A percentile compares a stretch with the other conserved stretches of the same genome.
These are phyloP conservation scores for Listrodromus nycthemerus DNA, from an alignment of 2,888 invertebrate species.

Conservation along the genomic window DNA sequence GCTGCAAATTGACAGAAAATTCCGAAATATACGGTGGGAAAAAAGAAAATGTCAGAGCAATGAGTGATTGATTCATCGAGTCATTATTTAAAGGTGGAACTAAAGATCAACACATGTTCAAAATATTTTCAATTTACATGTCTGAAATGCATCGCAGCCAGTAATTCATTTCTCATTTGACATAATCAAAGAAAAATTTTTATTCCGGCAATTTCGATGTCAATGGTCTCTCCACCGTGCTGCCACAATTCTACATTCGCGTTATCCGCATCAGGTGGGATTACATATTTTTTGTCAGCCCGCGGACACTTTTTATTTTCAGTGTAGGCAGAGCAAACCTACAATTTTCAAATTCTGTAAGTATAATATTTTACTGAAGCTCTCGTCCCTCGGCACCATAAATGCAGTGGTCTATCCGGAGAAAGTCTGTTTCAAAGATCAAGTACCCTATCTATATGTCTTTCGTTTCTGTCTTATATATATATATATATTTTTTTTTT, in stretches of 20 bases:
- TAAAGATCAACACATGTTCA: too few species aligned
- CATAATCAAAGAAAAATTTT: neutral
- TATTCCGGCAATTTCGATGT: neutral
- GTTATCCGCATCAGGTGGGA: neutral
- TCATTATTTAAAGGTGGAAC: neutral
- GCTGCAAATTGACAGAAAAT: neutral
- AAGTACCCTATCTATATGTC: slow-evolving; percentile 35
- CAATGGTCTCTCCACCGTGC: neutral
- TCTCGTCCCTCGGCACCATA: neutral
- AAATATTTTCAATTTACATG: neutral
- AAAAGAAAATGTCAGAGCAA: neutral
- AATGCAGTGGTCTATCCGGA: neutral
- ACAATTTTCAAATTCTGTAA: neutral
- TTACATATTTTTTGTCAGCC: neutral
- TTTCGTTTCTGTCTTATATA: neutral
- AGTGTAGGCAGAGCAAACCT: neutral
- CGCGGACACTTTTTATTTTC: neutral
- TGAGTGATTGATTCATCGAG: neutral
- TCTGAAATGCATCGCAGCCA: too few species aligned
- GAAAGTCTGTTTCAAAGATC: slow-evolving; percentile 26
- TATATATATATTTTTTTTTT: neutral
- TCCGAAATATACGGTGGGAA: neutral
- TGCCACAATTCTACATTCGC: neutral
- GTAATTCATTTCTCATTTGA: too few species aligned
- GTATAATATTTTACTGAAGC: neutral